Evolutionary conservation across 2,888 invertebrate species (phyloP), one percentile per base, ranked within the genome.

Genomic region (Tenthredo notha): DNA sequence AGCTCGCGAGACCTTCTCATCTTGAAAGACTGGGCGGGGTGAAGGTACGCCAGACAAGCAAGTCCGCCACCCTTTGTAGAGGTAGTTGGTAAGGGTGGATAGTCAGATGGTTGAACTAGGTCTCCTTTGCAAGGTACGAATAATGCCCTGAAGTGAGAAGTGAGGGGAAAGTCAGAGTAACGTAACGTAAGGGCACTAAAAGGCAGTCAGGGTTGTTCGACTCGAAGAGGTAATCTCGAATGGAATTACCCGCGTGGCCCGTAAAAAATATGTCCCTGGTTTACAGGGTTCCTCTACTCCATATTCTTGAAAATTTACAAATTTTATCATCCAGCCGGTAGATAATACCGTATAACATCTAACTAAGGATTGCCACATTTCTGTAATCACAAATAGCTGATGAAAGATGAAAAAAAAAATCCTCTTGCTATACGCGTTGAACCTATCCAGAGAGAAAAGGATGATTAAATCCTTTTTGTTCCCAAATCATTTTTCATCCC

Each of bases 111-210:
- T 80, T 61, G 37, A 50, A 80, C 80, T 61, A 80, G 54, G 61
- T 37, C 40, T 40, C 58, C 80, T 80, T 50, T 80, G 2, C 58
- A 61, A 29, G 29, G 67, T 65, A 83, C 67, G 67, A 58, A 83
- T 65, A 70, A 83, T 67, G 67, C 70, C 83, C 43, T 33, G 43
- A 29, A 83, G 47, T n/a, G 43, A 29, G 40, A 83, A 9, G 67
- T 10, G n/a, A 74, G 72, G 72, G 72, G 21, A 67, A 74, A 43
- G 67, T 83, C 80, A n/a, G 15, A 67, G 83, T 47, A 83, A 67
- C 61, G 61, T 54, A 54, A 54, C 83, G 83, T 83, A 70, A 83
- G 83, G 70, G 83, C 67, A 83, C 83, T 83, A 65, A 83, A 83
- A 67, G 43, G 70, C 67, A 80, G 80, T 80, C 80, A 61, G 61